Evolutionary conservation across 2,888 invertebrate species (phyloP).

Genomic region (Caradrina kadenii): DNA sequence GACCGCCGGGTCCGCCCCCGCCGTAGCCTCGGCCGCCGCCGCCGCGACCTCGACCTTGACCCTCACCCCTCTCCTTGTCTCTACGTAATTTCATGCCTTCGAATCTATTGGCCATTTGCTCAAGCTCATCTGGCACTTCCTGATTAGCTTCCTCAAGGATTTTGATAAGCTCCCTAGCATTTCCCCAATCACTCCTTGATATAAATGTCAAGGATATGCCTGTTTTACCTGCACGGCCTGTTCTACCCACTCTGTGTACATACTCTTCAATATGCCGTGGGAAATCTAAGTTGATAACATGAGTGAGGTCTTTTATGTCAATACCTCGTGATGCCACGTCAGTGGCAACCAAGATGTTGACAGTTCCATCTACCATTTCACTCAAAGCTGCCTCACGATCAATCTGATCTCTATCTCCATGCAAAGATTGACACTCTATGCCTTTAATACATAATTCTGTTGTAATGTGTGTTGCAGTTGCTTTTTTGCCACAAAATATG

Average conservation of each 20-base stretch:
- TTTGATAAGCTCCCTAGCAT: constrained; percentile 95
- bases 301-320: constrained; percentile 97
- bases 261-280: constrained; percentile 98
- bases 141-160: constrained; percentile 97
- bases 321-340: constrained; percentile 98
- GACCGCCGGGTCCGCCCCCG: constrained; percentile 73
- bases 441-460: constrained; percentile 94
- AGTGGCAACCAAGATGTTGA: constrained; percentile 97
- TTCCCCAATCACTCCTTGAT: constrained; percentile 95
- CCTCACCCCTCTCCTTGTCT: constrained; percentile 88
- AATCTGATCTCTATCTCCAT: constrained; percentile 96
- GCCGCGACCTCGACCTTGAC: constrained; percentile 77
- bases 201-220: constrained; percentile 96
- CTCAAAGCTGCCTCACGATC: constrained; percentile 95
- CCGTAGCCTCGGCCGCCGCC: constrained; percentile 70
- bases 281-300: constrained; percentile 98
- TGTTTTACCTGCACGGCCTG: constrained; percentile 96
- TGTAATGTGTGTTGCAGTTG: constrained; percentile 95
- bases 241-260: constrained; percentile 98
- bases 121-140: constrained; percentile 94
- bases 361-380: constrained; percentile 95
- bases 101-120: constrained; percentile 94
- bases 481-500: constrained; percentile 97
- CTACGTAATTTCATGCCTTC: constrained; percentile 92
- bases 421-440: constrained; percentile 94